Percentiles rank a stretch among this genome's conserved stretches.
These are phyloP conservation scores for Adelphocoris suturalis DNA, from an alignment of 2,888 invertebrate species.

Conservation along the genomic window DNA sequence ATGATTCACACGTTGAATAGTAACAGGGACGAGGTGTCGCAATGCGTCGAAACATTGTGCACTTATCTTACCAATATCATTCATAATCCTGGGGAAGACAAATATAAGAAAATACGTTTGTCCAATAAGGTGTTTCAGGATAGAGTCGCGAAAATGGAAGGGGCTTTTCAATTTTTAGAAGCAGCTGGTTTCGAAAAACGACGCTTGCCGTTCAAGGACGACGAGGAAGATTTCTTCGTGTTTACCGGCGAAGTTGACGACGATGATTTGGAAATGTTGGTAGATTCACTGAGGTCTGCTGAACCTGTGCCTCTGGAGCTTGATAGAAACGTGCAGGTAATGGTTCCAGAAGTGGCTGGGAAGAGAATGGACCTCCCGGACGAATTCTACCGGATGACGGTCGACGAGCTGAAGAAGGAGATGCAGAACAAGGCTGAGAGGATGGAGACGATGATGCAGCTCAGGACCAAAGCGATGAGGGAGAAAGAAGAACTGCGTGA, in stretches of 20 bases:
- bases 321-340: constrained; percentile 91
- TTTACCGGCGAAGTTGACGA: constrained; percentile 81
- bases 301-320: constrained; percentile 91
- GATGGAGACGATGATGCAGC: constrained; percentile 88
- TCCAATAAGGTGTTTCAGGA: constrained; percentile 91
- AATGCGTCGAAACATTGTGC: constrained; percentile 90
- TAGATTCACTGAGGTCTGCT: constrained; percentile 88
- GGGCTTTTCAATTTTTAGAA: constrained; percentile 88
- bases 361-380: constrained; percentile 86
- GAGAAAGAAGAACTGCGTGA: constrained; percentile 92
- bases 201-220: constrained; percentile 81
- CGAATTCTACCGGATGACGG: constrained; percentile 90
- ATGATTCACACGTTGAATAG: constrained; percentile 95
- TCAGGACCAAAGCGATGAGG: constrained; percentile 96
- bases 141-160: constrained; percentile 88
- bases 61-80: constrained; percentile 95
- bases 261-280: constrained; percentile 82
- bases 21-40: constrained; percentile 85
- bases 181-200: constrained; percentile 90
- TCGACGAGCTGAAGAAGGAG: constrained; percentile 92
- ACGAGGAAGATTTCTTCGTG: constrained; percentile 85
- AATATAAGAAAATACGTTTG: constrained; percentile 93
- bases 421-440: constrained; percentile 85
- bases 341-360: constrained; percentile 88
- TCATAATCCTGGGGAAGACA: constrained; percentile 90